Percentiles rank a stretch among this genome's conserved stretches.
phyloP scores from a whole-genome alignment of 2,113 vertebrate genomes.

The Felis chaus region DNA sequence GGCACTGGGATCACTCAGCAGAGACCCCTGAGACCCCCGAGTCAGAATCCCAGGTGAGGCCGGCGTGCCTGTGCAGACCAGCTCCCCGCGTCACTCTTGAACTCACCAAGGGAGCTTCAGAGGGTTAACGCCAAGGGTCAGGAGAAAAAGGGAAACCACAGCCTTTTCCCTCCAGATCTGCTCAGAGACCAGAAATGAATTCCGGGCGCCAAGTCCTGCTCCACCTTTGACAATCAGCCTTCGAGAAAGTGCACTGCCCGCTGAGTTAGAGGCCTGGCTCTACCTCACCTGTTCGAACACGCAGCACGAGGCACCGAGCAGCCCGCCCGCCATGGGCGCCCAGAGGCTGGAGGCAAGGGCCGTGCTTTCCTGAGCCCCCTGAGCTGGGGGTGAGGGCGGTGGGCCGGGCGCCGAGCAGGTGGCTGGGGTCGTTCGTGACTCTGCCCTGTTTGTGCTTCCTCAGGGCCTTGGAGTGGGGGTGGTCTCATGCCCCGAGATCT shows the following conservation, averaged over 20 bases:
- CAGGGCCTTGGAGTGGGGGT: background rate
- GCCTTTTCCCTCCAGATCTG: too few species aligned
- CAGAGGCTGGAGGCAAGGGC: background rate
- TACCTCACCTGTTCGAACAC: background rate
- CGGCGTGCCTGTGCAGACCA: rapidly evolving
- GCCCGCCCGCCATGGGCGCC: background rate
- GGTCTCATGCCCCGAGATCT: background rate
- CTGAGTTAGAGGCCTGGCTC: background rate
- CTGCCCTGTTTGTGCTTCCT: background rate
- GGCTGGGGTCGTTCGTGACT: background rate
- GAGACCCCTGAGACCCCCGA: rapidly evolving
- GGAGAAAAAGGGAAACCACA: rapidly evolving
- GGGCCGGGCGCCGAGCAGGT: background rate
- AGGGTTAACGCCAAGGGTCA: rapidly evolving
- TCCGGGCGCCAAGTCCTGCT: rapidly evolving
- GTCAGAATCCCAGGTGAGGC: background rate
- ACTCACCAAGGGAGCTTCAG: background rate
- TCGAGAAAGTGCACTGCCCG: background rate
- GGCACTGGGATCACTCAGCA: background rate
- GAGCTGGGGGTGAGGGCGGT: background rate
- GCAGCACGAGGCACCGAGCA: background rate
- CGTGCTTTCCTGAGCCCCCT: background rate
- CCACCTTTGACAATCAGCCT: background rate
- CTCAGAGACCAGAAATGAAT: background rate
- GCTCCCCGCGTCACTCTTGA: rapidly evolving